Conservation (phyloP, 1,140 invertebrate genomes). For the Tetramorium simillimum region DNA sequence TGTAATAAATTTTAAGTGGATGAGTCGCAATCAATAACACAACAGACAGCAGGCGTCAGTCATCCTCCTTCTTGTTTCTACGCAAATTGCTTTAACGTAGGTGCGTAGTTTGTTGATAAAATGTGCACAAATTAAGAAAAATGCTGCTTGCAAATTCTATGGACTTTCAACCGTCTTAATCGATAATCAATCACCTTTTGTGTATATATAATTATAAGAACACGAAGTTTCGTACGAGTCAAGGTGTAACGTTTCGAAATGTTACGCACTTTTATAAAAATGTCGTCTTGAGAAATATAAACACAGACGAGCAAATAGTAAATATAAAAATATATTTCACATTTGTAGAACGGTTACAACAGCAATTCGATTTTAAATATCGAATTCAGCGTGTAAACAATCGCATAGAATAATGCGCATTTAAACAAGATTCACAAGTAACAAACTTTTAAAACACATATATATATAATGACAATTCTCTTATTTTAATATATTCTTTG, state of each 20-base stretch:
- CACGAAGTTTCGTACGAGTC: neutral
- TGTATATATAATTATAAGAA: neutral
- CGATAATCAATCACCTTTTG: neutral
- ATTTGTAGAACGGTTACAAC: conserved; percentile 43
- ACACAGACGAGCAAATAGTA: conserved; percentile 20
- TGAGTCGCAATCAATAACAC: conserved; percentile 54
- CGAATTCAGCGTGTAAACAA: neutral
- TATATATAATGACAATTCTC: neutral
- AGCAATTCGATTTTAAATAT: conserved; percentile 37
- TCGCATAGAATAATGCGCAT: neutral
- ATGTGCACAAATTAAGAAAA: neutral
- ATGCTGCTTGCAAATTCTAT: conserved; percentile 13
- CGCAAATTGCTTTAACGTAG: neutral
- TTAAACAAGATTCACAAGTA: conserved; percentile 45
- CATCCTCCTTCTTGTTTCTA: neutral
- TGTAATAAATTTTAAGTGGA: conserved; percentile 39
- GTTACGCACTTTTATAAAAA: neutral
- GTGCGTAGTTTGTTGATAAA: conserved; percentile 19
- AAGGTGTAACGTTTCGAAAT: neutral
- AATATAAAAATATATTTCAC: conserved; percentile 75
- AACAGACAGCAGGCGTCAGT: conserved; percentile 46
- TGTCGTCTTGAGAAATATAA: neutral
- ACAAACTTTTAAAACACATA: conserved; percentile 42
- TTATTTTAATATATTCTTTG: neutral
- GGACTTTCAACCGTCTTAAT: neutral